Conservation (phyloP, 2,888 invertebrate genomes). For the Papilio gigon region DNA sequence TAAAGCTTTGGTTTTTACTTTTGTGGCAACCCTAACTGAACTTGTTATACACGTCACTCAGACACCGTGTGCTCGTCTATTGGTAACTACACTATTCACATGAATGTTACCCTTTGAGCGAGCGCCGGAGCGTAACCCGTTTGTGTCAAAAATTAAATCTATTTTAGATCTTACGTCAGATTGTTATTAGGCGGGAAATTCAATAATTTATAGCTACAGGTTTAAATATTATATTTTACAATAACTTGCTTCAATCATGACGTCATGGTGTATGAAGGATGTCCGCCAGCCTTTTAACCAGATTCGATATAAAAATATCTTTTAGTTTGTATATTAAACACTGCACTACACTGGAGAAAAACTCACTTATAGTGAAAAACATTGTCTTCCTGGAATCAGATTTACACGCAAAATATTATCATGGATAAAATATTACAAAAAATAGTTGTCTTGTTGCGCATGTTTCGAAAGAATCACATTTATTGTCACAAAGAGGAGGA, state of each 20-base stretch:
- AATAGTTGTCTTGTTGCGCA: too few species aligned
- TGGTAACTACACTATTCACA: slow-evolving; percentile 63
- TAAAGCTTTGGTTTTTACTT: not conserved
- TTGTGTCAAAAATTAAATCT: slow-evolving; percentile 41
- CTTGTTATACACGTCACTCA: slow-evolving; percentile 61
- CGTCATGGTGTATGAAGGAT: slow-evolving; percentile 7
- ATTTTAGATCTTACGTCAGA: slow-evolving; percentile 16
- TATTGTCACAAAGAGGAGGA: too few species aligned
- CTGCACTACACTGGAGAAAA: not conserved
- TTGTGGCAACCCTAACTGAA: slow-evolving; percentile 46
- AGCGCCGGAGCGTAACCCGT: slow-evolving; percentile 50
- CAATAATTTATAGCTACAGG: not conserved
- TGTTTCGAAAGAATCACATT: too few species aligned
- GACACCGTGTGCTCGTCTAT: slow-evolving; percentile 51
- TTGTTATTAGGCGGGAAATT: slow-evolving; percentile 9
- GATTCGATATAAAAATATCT: not conserved
- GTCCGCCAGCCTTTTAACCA: not conserved
- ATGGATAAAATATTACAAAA: too few species aligned
- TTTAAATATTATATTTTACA: slow-evolving; percentile 2
- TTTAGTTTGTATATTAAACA: not conserved
- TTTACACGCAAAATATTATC: too few species aligned
- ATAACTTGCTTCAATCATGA: slow-evolving; percentile 7
- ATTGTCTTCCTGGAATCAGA: too few species aligned
- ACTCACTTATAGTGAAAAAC: too few species aligned
- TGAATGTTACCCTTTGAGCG: slow-evolving; percentile 60